Evolutionary conservation across 2,797 vertebrate species (phyloP), one percentile per base, ranked within the genome.

Genomic region (Liparis tanakae): DNA sequence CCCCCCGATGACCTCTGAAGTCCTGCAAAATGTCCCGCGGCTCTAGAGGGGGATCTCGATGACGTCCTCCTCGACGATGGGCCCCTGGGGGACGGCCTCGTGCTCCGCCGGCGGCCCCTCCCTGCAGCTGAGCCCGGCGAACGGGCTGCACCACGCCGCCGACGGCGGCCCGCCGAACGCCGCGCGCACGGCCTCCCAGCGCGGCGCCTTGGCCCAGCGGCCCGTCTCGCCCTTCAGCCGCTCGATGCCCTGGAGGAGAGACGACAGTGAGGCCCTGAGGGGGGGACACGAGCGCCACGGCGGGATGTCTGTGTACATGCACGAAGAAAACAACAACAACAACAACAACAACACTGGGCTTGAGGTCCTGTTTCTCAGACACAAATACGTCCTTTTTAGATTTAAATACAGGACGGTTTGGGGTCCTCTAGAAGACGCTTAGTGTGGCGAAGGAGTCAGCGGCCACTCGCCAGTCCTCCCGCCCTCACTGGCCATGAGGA

Each of bases 161-260:
- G 97, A 97, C 50, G 96, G 89, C 1, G 88, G 78, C 3, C 96
- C 96, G 0, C 97, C 97, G 0, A 97, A 99, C 0, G 96, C 95
- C 73, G 86, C 71, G 85, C 94, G 91, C 91, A 97, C 90, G 12
- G 94, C 93, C 80, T 94, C 93, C 95, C 97, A 96, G 82, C 94
- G 93, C 0, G 93, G 79, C 10, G 74, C 85, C 90, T 86, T 96
- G 84, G 93, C 94, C 96, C 97, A 96, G 18, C 90, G 96, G 10
- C 95, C 95, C 6, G 94, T 91, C 91, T 98, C 95, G 4, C 96
- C 94, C 80, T 99, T 97, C 72, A 99, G 94, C 50, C 96, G 95
- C 82, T 99, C 97, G 4, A 99, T 98, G 53, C 95, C 96, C 98
- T 99, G 93, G 6, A 76, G 84, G 76, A 74, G 77, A 93, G 81